Evolutionary conservation across 2,797 vertebrate species (phyloP).

Genomic region (Bradypus variegatus): DNA sequence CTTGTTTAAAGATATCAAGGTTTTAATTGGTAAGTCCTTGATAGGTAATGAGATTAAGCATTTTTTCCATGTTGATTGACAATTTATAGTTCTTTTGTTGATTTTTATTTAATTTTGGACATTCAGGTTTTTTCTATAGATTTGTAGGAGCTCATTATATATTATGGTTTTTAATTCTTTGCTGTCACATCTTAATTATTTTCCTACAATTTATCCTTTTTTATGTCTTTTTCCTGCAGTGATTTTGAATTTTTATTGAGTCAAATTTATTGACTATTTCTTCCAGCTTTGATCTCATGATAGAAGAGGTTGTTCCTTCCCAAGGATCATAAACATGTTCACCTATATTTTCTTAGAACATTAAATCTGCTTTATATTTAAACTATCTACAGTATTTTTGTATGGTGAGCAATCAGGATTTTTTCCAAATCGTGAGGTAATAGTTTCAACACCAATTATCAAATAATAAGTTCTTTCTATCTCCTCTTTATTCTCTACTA

Average conservation of each 20-base stretch:
- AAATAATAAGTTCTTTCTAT: neutral
- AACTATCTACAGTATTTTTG: neutral
- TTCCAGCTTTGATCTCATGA: neutral
- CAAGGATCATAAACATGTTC: neutral
- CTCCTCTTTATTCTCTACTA: neutral
- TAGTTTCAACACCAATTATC: neutral
- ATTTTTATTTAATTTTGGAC: neutral
- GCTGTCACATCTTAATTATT: neutral
- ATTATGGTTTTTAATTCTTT: neutral
- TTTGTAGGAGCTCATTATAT: neutral
- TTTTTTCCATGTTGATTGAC: neutral
- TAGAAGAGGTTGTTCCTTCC: neutral
- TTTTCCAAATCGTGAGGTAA: neutral
- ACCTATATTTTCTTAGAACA: neutral
- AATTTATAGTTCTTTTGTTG: neutral
- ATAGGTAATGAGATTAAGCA: neutral
- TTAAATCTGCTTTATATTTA: neutral
- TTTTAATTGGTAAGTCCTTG: neutral
- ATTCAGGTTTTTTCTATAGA: neutral
- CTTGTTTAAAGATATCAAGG: neutral
- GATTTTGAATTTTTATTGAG: neutral
- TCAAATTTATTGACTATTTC: neutral
- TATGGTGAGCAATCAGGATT: neutral
- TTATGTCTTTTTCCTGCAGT: neutral
- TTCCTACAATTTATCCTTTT: neutral